Percentiles rank a stretch among this genome's conserved stretches.
phyloP scores from a whole-genome alignment of 1,140 invertebrate species.

The Periplaneta americana region DNA sequence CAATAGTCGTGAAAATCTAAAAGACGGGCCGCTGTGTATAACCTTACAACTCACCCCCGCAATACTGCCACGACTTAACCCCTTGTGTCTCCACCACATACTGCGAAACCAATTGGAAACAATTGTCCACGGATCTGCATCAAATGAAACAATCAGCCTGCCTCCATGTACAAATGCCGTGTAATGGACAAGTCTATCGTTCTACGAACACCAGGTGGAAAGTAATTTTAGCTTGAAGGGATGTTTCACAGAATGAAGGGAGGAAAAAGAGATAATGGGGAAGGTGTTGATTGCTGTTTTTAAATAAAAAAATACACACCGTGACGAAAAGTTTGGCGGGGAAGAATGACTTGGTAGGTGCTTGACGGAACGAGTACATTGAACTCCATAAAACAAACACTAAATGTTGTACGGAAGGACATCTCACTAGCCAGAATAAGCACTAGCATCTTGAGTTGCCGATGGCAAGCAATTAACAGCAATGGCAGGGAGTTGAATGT shows the following conservation, averaged over 20 bases:
- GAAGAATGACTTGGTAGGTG: not conserved
- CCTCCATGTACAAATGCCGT: not conserved
- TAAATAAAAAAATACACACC: not conserved
- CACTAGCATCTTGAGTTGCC: not conserved
- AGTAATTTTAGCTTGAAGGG: not conserved
- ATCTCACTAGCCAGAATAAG: not conserved
- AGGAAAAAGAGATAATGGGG: not conserved
- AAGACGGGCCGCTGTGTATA: not conserved
- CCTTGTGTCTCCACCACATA: not conserved
- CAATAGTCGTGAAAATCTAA: not conserved
- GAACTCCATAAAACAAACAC: not conserved
- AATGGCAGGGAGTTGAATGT: not conserved
- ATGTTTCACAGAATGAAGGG: not conserved
- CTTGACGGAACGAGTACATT: not conserved
- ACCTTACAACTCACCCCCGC: not conserved
- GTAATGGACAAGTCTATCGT: not conserved
- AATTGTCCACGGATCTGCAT: not conserved
- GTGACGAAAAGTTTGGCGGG: not conserved
- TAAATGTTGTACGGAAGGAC: not conserved
- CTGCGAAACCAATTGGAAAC: not conserved
- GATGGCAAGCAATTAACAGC: not conserved
- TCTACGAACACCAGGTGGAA: not conserved
- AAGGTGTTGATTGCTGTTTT: not conserved
- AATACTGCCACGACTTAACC: not conserved
- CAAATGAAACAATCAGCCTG: not conserved